A percentile compares a stretch with the other conserved stretches of the same genome.
phyloP scores from a whole-genome alignment of 1,140 invertebrate genomes.

The Tachypleus tridentatus region DNA sequence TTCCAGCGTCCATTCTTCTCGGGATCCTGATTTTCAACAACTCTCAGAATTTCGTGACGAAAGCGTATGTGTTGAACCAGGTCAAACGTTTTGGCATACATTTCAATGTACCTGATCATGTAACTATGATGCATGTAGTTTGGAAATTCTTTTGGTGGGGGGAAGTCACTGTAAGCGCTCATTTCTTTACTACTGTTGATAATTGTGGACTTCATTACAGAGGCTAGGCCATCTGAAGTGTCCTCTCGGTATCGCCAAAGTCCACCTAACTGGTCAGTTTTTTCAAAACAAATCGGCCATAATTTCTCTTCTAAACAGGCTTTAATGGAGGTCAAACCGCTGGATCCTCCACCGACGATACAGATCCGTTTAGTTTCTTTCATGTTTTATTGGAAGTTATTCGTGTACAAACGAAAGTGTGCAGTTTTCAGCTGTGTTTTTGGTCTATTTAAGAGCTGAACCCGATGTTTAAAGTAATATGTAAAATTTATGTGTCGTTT shows the following conservation, averaged over 20 bases:
- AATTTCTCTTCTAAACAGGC: constrained; percentile 34
- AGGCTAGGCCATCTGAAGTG: constrained; percentile 27
- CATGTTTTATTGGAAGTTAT: no score
- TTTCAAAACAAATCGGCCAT: constrained; percentile 37
- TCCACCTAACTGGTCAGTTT: constrained; percentile 37
- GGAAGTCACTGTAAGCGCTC: constrained; percentile 33
- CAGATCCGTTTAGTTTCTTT: constrained; percentile 25
- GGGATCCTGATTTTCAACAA: no score
- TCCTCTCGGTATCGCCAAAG: constrained; percentile 41
- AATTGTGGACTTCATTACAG: constrained; percentile 26
- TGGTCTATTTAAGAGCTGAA: no score
- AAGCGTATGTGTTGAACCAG: neutral
- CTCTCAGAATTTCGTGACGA: neutral
- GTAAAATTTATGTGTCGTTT: no score
- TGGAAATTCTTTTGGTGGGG: constrained; percentile 34
- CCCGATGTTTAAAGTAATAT: no score
- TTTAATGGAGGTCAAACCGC: constrained; percentile 37
- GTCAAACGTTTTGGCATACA: constrained; percentile 34
- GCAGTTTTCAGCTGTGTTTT: no score
- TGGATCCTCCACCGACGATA: constrained; percentile 38
- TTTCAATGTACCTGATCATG: constrained; percentile 34
- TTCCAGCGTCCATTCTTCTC: no score
- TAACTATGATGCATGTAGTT: constrained; percentile 37
- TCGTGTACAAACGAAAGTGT: no score
- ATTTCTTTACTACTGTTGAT: constrained; percentile 32